Percentiles rank a stretch among this genome's conserved stretches.
Conservation (phyloP, 2,113 vertebrate genomes). For the Indicator maculatus region DNA sequence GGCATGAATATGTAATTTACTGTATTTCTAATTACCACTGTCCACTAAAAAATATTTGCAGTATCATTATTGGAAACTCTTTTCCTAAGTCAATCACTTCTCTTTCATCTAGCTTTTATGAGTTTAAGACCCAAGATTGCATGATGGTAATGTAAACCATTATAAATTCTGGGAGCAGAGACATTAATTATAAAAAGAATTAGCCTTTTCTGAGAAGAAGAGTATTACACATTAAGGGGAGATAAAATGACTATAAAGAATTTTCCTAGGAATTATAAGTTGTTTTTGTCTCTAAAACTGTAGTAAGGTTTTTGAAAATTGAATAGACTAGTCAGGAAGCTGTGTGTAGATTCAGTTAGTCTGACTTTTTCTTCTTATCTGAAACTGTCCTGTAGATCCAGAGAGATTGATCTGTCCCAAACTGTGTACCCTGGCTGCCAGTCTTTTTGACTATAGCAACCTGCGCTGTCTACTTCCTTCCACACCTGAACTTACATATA, state of each 20-base stretch:
- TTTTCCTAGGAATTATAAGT: not conserved
- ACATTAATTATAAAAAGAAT: not conserved
- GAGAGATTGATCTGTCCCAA: not conserved
- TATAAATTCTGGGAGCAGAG: not conserved
- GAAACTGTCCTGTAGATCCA: not conserved
- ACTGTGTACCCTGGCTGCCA: too few species aligned
- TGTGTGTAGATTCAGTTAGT: not conserved
- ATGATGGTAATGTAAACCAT: not conserved
- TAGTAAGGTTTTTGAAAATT: not conserved
- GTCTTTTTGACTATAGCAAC: not conserved
- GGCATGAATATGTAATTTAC: not conserved
- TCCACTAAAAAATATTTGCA: not conserved
- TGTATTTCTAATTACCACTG: not conserved
- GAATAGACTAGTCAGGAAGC: not conserved
- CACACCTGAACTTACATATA: not conserved
- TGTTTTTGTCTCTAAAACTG: not conserved
- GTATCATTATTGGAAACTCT: not conserved
- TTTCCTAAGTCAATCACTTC: not conserved
- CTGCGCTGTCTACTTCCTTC: not conserved
- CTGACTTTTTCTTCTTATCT: not conserved
- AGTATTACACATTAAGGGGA: not conserved
- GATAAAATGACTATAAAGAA: not conserved
- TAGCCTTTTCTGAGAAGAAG: not conserved
- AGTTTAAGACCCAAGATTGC: not conserved
- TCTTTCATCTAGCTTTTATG: not conserved